Evolutionary conservation across 2,797 vertebrate genomes (phyloP), one percentile per base, ranked within the genome.

Genomic region (Champsocephalus esox): DNA sequence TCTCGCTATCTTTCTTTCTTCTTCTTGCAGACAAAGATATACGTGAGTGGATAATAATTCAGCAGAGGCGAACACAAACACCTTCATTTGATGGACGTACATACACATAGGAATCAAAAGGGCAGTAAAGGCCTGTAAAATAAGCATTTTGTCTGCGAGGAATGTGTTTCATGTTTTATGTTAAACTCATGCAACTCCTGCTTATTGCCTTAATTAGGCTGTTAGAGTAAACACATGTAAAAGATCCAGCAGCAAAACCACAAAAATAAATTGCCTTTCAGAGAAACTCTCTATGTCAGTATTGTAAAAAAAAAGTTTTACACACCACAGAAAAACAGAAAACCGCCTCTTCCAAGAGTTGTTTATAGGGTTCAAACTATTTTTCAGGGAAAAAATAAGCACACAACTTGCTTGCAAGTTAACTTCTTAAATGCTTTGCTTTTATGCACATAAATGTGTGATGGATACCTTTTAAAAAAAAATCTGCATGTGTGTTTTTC

Each of bases 201-300:
- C 57, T 71, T 68, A 70, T 66, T 79, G 61, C 57, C 57, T 61
- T 71, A 66, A 90, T 84, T 77, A 73, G 54, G 77, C 44, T 73
- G 79, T 84, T 77, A 28, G 51, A 60, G 10, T 9, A 51, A 74
- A 68, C 59, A 79, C 74, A 51, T 16, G 60, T 63, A 87, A 62
- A 80, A 71, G 85, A 71, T 70, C 46, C 70, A 67, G 61, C 80
- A 79, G 67, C 64, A 83, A 81, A 87, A 86, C 84, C 91, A 88
- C 89, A 89, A 81, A 85, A 82, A 85, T 70, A 70, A 82, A 85
- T 87, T 44, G 89, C 79, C 73, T 73, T 73, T 73, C 66, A 81
- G 45, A 71, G 32, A 86, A 80, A 75, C 54, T 58, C 34, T 16
- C 71, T 55, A n/a, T 67, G 87, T 57, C 66, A 77, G 72, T 56